These are phyloP conservation scores for Sapajus apella DNA, from an alignment of 2,113 vertebrate species.

Conservation along the genomic window DNA sequence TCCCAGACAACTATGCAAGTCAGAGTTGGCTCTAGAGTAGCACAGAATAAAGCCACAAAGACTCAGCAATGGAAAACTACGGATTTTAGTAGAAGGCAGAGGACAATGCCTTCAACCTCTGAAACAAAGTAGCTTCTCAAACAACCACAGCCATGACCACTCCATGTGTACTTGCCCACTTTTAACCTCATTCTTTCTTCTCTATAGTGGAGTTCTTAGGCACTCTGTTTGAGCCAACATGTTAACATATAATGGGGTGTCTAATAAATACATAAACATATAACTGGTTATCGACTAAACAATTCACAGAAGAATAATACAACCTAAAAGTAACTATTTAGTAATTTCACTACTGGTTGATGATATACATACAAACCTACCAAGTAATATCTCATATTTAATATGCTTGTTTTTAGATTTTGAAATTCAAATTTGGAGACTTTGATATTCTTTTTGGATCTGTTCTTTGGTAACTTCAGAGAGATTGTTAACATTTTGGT, in stretches of 20 bases:
- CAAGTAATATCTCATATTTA: background rate
- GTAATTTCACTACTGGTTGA: background rate
- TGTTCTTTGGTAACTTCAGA: background rate
- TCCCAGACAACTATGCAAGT: background rate
- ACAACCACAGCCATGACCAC: background rate
- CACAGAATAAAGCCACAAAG: background rate
- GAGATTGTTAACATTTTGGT: background rate
- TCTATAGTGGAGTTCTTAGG: background rate
- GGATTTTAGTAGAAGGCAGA: background rate
- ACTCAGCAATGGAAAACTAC: background rate
- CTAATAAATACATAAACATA: background rate
- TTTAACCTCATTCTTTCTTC: background rate
- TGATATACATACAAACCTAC: background rate
- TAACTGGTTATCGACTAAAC: background rate
- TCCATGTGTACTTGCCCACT: background rate
- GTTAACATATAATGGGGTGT: too few species aligned
- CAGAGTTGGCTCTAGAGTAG: background rate
- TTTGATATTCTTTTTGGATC: background rate
- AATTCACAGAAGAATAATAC: background rate
- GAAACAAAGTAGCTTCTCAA: background rate
- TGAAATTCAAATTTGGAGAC: background rate
- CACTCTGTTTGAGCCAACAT: background rate
- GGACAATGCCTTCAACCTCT: background rate
- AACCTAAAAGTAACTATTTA: background rate
- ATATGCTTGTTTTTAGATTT: background rate